These are phyloP conservation scores for Drosophila teissieri DNA, from an alignment of 1,140 invertebrate genomes.

Conservation along the genomic window DNA sequence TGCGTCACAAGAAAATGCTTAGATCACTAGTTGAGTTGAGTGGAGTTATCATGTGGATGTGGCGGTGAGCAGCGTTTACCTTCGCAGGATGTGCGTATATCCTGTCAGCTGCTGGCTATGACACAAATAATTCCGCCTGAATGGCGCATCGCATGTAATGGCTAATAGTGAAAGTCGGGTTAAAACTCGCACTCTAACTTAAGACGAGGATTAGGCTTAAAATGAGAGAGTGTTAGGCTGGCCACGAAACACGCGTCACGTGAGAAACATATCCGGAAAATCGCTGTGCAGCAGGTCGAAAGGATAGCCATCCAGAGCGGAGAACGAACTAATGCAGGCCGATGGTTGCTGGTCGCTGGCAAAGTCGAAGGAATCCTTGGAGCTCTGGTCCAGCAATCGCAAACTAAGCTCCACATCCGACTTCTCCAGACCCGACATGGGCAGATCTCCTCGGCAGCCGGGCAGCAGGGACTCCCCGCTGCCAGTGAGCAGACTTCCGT, in stretches of 20 bases:
- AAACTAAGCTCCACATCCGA: constrained; percentile 76
- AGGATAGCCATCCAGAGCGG: constrained; percentile 68
- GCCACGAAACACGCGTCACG: constrained; percentile 59
- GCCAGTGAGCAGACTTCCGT: constrained; percentile 41
- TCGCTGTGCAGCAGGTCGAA: constrained; percentile 76
- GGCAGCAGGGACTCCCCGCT: constrained; percentile 39
- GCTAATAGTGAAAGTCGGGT: constrained; percentile 52
- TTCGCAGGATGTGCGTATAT: constrained; percentile 14
- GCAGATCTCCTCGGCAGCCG: constrained; percentile 57
- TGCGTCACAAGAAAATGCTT: constrained; percentile 69
- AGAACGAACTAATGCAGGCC: constrained; percentile 77
- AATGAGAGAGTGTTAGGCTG: constrained; percentile 19
- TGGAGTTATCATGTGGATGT: constrained; percentile 45
- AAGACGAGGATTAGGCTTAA: constrained; percentile 55
- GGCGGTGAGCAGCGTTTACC: constrained; percentile 22
- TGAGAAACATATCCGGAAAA: constrained; percentile 76
- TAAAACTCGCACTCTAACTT: constrained; percentile 56
- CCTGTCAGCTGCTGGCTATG: constrained; percentile 45
- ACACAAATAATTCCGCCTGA: constrained; percentile 77
- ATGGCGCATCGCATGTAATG: constrained; percentile 43
- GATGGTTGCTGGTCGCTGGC: constrained; percentile 69
- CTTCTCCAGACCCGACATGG: constrained; percentile 67
- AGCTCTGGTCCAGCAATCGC: constrained; percentile 67
- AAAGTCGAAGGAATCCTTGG: constrained; percentile 75
- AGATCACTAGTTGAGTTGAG: constrained; percentile 59